These are phyloP conservation scores for Cassiopea xamachana DNA, from an alignment of 30 jellyfish, hydroid and myxozoan species.

Conservation along the genomic window DNA sequence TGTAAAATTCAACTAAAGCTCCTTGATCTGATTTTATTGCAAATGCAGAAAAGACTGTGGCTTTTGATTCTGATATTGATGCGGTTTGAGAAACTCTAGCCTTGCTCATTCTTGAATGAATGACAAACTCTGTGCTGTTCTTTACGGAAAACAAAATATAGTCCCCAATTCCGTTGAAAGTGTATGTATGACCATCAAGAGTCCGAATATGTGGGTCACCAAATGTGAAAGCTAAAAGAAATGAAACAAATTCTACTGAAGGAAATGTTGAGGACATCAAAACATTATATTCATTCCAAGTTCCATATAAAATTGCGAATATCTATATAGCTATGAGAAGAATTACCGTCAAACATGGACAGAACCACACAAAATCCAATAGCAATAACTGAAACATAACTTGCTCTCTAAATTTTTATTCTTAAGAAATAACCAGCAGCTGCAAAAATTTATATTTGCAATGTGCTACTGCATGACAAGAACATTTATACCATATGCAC, in stretches of 20 bases:
- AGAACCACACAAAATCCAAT: neutral
- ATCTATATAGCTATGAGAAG: too few relatives aligned
- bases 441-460: neutral
- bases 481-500: neutral
- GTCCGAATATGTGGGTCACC: slow-evolving; percentile 84
- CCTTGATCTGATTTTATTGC: slow-evolving; percentile 27
- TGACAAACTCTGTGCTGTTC: too few relatives aligned
- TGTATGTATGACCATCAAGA: slow-evolving; percentile 75
- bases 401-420: neutral
- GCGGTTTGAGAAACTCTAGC: slow-evolving; percentile 10
- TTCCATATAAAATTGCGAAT: too few relatives aligned
- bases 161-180: slow-evolving; percentile 1
- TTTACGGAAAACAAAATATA: too few relatives aligned
- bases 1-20: slow-evolving; percentile 24
- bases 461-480: neutral
- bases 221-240: slow-evolving; percentile 53
- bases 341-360: too few relatives aligned
- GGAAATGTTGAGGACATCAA: neutral
- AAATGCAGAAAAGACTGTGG: slow-evolving; percentile 68
- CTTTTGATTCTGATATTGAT: slow-evolving; percentile 25
- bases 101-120: slow-evolving; percentile 54
- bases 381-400: neutral
- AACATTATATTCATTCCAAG: neutral
- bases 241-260: neutral
- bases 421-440: neutral